Conservation (phyloP, 2,888 invertebrate species). For the Eretmocerus hayati region DNA sequence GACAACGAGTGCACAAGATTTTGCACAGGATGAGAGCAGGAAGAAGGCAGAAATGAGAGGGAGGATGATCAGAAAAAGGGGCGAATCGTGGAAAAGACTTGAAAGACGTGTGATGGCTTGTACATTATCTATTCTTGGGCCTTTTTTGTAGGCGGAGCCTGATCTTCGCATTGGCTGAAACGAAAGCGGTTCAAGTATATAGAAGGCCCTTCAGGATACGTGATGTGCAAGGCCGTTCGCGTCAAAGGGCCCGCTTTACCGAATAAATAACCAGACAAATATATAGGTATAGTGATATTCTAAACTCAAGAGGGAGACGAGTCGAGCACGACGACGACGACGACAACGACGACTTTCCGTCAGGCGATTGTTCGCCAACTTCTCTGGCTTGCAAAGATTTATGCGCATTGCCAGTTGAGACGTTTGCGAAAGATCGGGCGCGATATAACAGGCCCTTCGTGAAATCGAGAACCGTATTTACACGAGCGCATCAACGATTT, state of each 20-base stretch:
- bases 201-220: background rate
- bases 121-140: too few species aligned
- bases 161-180: constrained; percentile 30
- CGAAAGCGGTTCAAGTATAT: constrained; percentile 2
- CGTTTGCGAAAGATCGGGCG: constrained; percentile 43
- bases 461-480: too few species aligned
- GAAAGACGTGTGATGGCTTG: too few species aligned
- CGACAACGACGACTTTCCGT: constrained; percentile 32
- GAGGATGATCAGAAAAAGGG: background rate
- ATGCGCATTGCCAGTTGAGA: constrained; percentile 44
- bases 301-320: too few species aligned
- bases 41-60: constrained; percentile 1
- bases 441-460: constrained; percentile 33
- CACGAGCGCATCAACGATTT: too few species aligned
- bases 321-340: constrained; percentile 13
- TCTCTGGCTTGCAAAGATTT: constrained; percentile 39
- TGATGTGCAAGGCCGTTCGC: background rate
- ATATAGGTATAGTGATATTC: background rate
- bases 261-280: constrained; percentile 16
- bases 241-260: constrained; percentile 14
- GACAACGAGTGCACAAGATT: too few species aligned
- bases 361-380: constrained; percentile 40
- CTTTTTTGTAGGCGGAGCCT: constrained; percentile 41
- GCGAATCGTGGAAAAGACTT: background rate
- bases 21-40: too few species aligned